Evolutionary conservation across 2,888 invertebrate genomes (phyloP), one percentile per base, ranked within the genome.

Genomic region (Epinotia bilunana): DNA sequence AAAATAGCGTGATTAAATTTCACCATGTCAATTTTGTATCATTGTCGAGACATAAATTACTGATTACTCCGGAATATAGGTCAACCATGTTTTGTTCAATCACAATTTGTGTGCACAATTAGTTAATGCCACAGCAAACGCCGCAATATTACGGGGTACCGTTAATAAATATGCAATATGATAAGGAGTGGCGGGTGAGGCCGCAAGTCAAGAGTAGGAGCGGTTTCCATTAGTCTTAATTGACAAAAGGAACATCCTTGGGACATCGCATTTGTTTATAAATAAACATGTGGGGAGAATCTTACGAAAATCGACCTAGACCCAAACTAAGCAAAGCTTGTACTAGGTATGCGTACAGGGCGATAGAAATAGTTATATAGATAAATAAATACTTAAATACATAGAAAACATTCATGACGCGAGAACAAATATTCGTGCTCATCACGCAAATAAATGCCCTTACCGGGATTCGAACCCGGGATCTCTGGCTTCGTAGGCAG

Each of bases 101-200:
- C 43, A 39, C 23, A 18, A 68, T 68, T 20, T 39, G 23, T 68
- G 33, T 67, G 67, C 55, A 67, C 33, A 55, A 67, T 67, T 55
- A 67, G 67, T 67, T 67, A 67, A 67, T 67, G 67, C 55, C 12
- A 57, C 57, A 53, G 55, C 28, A 33, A 55, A 33, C 5, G 55
- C 55, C 63, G 20, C 57, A 68, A 58, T 68, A 68, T 57, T 67
- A 57, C 9, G 23, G 67, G 58, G 43, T 43, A 16, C 57, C 55
- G 58, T 68, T 68, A 68, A 58, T 68, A 68, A 68, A 68, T 58
- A 68, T 68, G 68, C 58, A 68, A 68, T 68, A 58, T 68, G 68
- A 43, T 68, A 68, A 68, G 68, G 58, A 58, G 68, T 68, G 67
- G 43, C 68, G 18, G 18, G 5, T 33, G 4, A 3, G 3, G 16